A percentile compares a stretch with the other conserved stretches of the same genome.
These are phyloP conservation scores for Papilio polytes DNA, from an alignment of 1,140 invertebrate species.

Conservation along the genomic window DNA sequence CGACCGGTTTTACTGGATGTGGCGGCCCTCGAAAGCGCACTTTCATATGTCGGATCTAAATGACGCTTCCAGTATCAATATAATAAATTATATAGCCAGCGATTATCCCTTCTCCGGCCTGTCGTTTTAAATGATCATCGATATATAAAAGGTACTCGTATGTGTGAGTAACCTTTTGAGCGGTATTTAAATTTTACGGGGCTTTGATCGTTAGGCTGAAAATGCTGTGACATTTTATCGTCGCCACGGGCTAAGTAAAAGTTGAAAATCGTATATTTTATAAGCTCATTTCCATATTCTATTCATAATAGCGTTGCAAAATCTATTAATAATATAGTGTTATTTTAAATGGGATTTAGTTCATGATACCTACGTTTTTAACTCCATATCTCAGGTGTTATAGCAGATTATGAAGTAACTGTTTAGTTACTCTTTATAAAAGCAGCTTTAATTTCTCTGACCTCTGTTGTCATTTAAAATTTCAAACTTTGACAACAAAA, in stretches of 20 bases:
- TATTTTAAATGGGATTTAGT: background rate
- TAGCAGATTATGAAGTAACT: background rate
- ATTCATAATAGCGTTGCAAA: background rate
- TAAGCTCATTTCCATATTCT: conserved; percentile 10
- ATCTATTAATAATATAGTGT: background rate
- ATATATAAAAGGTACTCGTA: conserved; percentile 25
- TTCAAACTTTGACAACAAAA: conserved; percentile 24
- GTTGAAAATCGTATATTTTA: conserved; percentile 32
- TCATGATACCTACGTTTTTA: background rate
- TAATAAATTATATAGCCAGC: conserved; percentile 31
- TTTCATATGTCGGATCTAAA: conserved; percentile 39
- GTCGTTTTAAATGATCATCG: conserved; percentile 30
- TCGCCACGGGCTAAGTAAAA: conserved; percentile 3
- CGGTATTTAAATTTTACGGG: conserved; percentile 34
- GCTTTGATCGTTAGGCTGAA: conserved; percentile 35
- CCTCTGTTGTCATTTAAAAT: background rate
- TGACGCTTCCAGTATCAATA: conserved; percentile 31
- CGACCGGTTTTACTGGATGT: conserved; percentile 56
- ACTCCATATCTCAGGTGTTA: background rate
- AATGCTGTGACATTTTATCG: conserved; percentile 35
- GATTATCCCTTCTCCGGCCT: conserved; percentile 1
- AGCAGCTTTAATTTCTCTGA: background rate
- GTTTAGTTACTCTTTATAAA: background rate
- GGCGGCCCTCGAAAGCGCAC: conserved; percentile 26
- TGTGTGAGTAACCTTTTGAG: conserved; percentile 28